Evolutionary conservation across 2,888 invertebrate species (phyloP).

Genomic region (Hypercompe scribonia): DNA sequence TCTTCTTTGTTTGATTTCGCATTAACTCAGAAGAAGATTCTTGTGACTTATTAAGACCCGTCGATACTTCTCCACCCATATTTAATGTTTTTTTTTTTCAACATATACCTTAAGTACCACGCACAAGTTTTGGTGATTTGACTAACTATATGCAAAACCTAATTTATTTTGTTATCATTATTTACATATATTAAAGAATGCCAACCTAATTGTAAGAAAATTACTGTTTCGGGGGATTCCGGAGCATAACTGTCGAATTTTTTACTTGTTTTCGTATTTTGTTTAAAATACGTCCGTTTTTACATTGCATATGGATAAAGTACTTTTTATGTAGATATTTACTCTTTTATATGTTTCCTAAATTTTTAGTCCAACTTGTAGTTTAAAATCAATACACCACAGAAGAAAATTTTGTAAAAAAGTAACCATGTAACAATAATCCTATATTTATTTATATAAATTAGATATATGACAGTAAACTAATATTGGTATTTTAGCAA

Average conservation of each 20-base stretch:
- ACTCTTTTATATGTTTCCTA: too few species aligned
- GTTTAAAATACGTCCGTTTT: neutral
- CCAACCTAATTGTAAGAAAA: neutral
- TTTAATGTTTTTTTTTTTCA: neutral
- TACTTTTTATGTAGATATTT: neutral
- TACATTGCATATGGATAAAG: neutral
- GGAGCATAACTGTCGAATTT: neutral
- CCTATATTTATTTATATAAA: neutral
- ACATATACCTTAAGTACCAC: neutral
- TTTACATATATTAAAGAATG: neutral
- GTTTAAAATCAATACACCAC: too few species aligned
- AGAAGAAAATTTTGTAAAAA: neutral
- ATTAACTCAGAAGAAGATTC: neutral
- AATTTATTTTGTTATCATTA: neutral
- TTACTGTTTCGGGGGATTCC: neutral
- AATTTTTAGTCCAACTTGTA: too few species aligned
- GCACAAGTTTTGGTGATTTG: neutral
- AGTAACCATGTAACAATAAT: neutral
- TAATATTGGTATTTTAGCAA: neutral
- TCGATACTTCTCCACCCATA: neutral
- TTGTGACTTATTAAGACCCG: neutral
- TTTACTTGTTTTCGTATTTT: neutral
- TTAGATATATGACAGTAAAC: neutral
- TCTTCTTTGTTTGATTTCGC: conserved; percentile 18
- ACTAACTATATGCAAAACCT: neutral